phyloP scores from a whole-genome alignment of 2,888 invertebrate species.

The Hylaea fasciaria region DNA sequence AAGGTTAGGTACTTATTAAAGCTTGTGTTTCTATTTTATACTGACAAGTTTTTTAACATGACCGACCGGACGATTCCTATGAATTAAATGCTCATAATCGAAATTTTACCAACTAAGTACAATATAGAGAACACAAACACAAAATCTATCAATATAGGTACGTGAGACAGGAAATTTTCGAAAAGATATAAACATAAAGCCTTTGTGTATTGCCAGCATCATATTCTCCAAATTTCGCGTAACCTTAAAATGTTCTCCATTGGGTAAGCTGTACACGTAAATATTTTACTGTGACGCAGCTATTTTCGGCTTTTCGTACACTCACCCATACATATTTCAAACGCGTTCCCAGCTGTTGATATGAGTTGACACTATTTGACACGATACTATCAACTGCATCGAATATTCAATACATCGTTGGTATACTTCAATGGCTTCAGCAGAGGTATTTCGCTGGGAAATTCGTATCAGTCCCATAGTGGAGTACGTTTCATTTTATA shows the following conservation, averaged over 20 bases:
- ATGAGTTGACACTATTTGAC: slow-evolving; percentile 8
- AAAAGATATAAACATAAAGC: too few species aligned
- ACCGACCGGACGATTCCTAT: too few species aligned
- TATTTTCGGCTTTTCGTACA: slow-evolving; percentile 2
- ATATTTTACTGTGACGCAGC: slow-evolving; percentile 7
- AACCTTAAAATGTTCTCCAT: background rate
- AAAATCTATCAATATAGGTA: too few species aligned
- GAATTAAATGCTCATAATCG: too few species aligned
- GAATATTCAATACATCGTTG: slow-evolving; percentile 2
- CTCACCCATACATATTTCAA: slow-evolving; percentile 11
- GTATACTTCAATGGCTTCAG: background rate
- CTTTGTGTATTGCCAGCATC: too few species aligned
- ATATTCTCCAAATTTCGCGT: background rate
- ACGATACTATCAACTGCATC: slow-evolving; percentile 9
- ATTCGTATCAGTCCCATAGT: background rate
- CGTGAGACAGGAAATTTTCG: too few species aligned
- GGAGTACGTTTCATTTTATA: background rate
- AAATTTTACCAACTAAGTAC: too few species aligned
- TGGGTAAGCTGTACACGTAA: background rate
- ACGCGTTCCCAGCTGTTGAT: background rate
- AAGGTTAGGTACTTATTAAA: too few species aligned
- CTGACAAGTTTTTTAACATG: too few species aligned
- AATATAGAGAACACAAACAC: too few species aligned
- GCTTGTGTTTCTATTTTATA: too few species aligned
- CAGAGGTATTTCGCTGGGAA: background rate